A percentile compares a stretch with the other conserved stretches of the same genome.
Conservation (phyloP, 2,888 invertebrate genomes). For the Drosophila anomelani region DNA sequence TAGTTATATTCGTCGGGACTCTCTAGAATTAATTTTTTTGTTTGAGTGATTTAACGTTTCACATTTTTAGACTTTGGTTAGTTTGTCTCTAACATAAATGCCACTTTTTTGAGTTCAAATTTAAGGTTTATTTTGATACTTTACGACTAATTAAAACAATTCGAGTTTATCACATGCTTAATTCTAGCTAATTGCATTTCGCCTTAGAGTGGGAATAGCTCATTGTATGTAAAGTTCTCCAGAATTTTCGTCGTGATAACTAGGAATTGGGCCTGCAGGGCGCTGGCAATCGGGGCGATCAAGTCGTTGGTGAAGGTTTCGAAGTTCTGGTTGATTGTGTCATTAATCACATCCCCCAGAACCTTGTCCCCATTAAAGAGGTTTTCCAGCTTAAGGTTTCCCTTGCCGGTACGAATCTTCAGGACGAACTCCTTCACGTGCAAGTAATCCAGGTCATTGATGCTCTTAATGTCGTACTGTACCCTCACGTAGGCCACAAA, state of each 20-base stretch:
- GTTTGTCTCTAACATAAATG: neutral
- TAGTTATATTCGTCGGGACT: too few species aligned
- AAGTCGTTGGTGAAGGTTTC: slow-evolving; percentile 89
- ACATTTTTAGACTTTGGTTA: neutral
- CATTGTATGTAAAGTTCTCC: slow-evolving; percentile 86
- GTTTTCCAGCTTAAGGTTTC: slow-evolving; percentile 89
- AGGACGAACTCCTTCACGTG: slow-evolving; percentile 88
- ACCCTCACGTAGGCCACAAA: slow-evolving; percentile 87
- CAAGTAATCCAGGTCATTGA: slow-evolving; percentile 86
- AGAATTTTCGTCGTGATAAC: slow-evolving; percentile 87
- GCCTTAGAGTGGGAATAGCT: slow-evolving; percentile 85
- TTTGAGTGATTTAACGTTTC: neutral
- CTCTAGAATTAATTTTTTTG: too few species aligned
- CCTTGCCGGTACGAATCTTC: slow-evolving; percentile 89
- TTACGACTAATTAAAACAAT: slow-evolving; percentile 63
- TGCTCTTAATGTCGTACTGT: slow-evolving; percentile 86
- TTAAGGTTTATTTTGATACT: slow-evolving; percentile 36
- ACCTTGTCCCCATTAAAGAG: slow-evolving; percentile 90
- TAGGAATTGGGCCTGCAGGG: slow-evolving; percentile 86
- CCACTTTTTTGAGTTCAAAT: neutral
- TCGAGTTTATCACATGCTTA: slow-evolving; percentile 65
- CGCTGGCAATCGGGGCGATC: slow-evolving; percentile 89
- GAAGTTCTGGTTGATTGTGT: slow-evolving; percentile 87
- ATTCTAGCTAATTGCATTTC: slow-evolving; percentile 13
- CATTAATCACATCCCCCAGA: slow-evolving; percentile 89